A percentile compares a stretch with the other conserved stretches of the same genome.
These are phyloP conservation scores for Eulemur albifrons DNA, from an alignment of 2,797 vertebrate species.

Conservation along the genomic window DNA sequence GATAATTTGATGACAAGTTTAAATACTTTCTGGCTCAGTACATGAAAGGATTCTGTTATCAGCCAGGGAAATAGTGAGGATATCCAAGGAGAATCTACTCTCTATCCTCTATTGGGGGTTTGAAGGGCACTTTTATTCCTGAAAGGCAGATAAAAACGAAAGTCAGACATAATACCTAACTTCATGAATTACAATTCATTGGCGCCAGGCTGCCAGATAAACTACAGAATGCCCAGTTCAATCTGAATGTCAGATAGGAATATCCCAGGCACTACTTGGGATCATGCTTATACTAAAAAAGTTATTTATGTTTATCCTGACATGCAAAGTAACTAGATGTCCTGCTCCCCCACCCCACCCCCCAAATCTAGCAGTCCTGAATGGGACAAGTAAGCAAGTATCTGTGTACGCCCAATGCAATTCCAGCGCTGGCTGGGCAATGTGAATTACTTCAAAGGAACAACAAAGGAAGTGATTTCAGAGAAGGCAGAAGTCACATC, in stretches of 20 bases:
- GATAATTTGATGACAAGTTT: not conserved
- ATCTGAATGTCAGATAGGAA: not conserved
- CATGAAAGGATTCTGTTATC: not conserved
- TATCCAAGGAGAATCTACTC: not conserved
- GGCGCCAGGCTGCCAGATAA: not conserved
- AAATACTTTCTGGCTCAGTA: not conserved
- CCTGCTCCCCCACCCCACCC: not conserved
- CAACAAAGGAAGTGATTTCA: not conserved
- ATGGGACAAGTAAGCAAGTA: not conserved
- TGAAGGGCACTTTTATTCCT: not conserved
- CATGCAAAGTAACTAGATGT: not conserved
- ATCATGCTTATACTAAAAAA: not conserved
- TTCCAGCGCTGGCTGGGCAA: not conserved
- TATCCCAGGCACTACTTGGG: not conserved
- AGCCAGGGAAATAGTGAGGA: not conserved
- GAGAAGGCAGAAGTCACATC: not conserved
- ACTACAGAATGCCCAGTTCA: not conserved
- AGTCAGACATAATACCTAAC: not conserved
- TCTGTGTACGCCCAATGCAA: not conserved
- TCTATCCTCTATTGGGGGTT: not conserved
- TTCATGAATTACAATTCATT: not conserved
- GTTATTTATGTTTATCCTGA: not conserved
- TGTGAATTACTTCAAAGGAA: not conserved
- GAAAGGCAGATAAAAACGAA: not conserved
- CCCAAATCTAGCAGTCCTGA: not conserved